Percentiles rank a stretch among this genome's conserved stretches.
Conservation (phyloP, 2,113 vertebrate species). For the Maccullochella peelii region DNA sequence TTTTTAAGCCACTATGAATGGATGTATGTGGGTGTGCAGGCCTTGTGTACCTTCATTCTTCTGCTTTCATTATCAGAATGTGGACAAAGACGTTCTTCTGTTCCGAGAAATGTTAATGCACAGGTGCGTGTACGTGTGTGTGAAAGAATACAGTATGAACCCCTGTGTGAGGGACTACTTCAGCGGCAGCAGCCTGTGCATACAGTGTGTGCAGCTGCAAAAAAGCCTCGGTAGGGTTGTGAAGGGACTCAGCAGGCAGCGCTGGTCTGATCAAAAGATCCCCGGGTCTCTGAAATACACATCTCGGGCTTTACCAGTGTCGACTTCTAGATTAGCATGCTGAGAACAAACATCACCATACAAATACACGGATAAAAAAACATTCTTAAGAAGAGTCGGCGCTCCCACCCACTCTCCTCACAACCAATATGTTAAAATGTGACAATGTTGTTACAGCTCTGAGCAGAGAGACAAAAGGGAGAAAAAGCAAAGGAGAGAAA, state of each 20-base stretch:
- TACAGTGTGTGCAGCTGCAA: slow-evolving; percentile 58
- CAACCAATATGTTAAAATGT: slow-evolving; percentile 68
- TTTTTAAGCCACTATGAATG: slow-evolving; percentile 38
- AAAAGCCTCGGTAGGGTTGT: slow-evolving; percentile 56
- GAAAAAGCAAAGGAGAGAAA: slow-evolving; percentile 17
- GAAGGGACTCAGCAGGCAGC: slow-evolving; percentile 57
- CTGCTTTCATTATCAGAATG: slow-evolving; percentile 49
- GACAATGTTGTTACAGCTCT: slow-evolving; percentile 56
- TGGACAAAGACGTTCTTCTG: slow-evolving; percentile 43
- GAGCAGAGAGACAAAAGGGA: slow-evolving; percentile 47
- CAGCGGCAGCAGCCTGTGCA: slow-evolving; percentile 26
- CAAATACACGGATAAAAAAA: slow-evolving; percentile 61
- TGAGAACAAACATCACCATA: slow-evolving; percentile 65
- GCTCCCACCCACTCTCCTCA: slow-evolving; percentile 63
- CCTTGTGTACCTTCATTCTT: slow-evolving; percentile 29
- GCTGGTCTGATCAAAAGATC: slow-evolving; percentile 76
- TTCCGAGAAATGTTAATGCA: slow-evolving; percentile 31
- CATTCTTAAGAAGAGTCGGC: slow-evolving; percentile 51
- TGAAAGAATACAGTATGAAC: slow-evolving; percentile 26
- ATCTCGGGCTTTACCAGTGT: slow-evolving; percentile 50
- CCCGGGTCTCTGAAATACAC: slow-evolving; percentile 62
- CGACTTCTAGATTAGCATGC: slow-evolving; percentile 67
- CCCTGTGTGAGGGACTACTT: slow-evolving; percentile 29
- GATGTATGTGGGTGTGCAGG: slow-evolving; percentile 22
- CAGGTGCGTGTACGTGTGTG: slow-evolving; percentile 35